Conservation (phyloP, 1,140 invertebrate genomes). For the Pectinophora gossypiella region DNA sequence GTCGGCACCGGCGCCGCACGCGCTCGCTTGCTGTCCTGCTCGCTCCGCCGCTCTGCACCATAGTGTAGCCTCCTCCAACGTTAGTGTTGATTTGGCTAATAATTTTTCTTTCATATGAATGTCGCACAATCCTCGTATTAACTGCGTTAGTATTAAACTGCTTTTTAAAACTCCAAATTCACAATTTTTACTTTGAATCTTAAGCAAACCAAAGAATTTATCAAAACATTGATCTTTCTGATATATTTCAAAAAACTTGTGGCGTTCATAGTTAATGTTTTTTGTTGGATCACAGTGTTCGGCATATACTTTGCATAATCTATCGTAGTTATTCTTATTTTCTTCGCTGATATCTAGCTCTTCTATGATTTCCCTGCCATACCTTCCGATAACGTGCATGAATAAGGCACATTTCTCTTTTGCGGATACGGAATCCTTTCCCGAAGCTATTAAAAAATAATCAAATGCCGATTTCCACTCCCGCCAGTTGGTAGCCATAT, state of each 20-base stretch:
- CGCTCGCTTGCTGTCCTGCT: neutral
- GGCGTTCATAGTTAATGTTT: conserved; percentile 17
- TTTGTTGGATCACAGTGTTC: conserved; percentile 6
- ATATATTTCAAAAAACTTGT: conserved; percentile 8
- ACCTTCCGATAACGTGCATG: conserved; percentile 16
- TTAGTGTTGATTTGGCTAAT: neutral
- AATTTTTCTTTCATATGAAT: neutral
- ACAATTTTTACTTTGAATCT: conserved; percentile 1
- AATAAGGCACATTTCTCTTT: conserved; percentile 17
- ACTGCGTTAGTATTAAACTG: neutral
- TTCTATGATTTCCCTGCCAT: conserved; percentile 13
- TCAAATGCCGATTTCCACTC: conserved; percentile 18
- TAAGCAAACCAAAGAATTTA: neutral
- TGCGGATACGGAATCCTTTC: neutral
- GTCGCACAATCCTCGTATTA: neutral
- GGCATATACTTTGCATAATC: conserved; percentile 7
- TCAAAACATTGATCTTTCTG: neutral
- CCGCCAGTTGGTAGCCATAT: conserved; percentile 12
- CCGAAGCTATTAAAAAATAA: conserved; percentile 14
- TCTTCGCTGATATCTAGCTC: conserved; percentile 11
- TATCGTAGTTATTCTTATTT: neutral
- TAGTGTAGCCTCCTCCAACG: neutral
- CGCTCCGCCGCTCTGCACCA: neutral
- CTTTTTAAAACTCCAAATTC: neutral
- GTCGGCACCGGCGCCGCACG: neutral